Evolutionary conservation across 2,888 invertebrate genomes (phyloP), one percentile per base, ranked within the genome.

Genomic region (Drosophila prolongata): DNA sequence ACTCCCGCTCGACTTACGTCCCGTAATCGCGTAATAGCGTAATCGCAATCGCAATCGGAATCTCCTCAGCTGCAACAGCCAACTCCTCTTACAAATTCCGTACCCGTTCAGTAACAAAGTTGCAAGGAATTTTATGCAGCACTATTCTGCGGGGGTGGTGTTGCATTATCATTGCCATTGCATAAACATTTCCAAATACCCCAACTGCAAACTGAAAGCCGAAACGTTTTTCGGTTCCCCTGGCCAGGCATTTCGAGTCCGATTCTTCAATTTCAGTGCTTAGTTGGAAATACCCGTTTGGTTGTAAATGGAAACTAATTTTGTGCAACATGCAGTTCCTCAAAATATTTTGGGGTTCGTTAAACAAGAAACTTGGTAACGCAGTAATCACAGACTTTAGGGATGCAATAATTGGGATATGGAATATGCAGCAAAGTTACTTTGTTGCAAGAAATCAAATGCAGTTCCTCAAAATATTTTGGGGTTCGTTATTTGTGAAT

Each of bases 21-120:
- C 49, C 49, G 49, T 49, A 49, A 49, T 49, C 49, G 49, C 49
- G 47, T 47, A 30, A 35, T 35, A 35, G 35, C 35, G 10, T 35
- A 67, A 79, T 68, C 74, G 73, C 78, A 81, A 68, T 62, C 65
- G 11, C 19, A 82, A 87, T 74, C 73, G 78, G 81, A 82, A 82
- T 88, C 77, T 76, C 79, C 75, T 62, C 60, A 78, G 86, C 81
- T 61, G 60, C 67, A 30, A 44, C 9, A 40, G 10, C 44, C 34
- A 44, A 46, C 61, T 35, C 47, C 72, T 34, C 49, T 86, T 86
- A 70, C 75, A 75, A 66, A 67, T 68, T 42, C 37, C 52, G 38
- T 47, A 43, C 47, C 34, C 46, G 24, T 42, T 6, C 42, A 6
- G 54, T 11, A 50, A 53, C 59, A 78, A 73, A 79, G 64, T 86